These are phyloP conservation scores for Cygnus atratus DNA, from an alignment of 2,113 vertebrate genomes.

Conservation along the genomic window DNA sequence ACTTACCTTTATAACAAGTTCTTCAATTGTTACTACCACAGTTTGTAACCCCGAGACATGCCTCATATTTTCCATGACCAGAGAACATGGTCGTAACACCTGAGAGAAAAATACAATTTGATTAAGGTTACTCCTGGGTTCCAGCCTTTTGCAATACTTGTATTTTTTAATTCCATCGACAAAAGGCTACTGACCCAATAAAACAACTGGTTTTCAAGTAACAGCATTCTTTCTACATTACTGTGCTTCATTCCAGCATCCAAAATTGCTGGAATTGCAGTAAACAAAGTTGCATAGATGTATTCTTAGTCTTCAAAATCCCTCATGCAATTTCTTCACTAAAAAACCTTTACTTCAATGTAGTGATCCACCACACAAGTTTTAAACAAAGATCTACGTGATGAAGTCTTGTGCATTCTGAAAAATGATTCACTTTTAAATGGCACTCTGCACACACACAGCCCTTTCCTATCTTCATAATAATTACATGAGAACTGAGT, in stretches of 20 bases:
- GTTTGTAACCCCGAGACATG: constrained; percentile 77
- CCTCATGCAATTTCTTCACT: not conserved
- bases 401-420: not conserved
- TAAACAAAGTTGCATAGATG: not conserved
- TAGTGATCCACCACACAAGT: not conserved
- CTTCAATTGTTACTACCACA: constrained; percentile 82
- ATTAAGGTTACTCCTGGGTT: not conserved
- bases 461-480: not conserved
- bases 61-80: constrained; percentile 83
- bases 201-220: not conserved
- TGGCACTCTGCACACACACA: not conserved
- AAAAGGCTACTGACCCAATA: not conserved
- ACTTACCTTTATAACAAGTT: constrained; percentile 89
- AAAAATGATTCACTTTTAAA: not conserved
- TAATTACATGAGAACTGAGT: not conserved
- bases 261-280: not conserved
- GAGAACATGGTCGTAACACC: constrained; percentile 90
- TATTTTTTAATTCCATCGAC: not conserved
- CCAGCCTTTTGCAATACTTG: not conserved
- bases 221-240: not conserved
- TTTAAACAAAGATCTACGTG: not conserved
- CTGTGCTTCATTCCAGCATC: not conserved
- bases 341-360: not conserved
- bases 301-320: not conserved
- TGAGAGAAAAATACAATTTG: constrained; percentile 30